Conservation (phyloP, 2,888 invertebrate species). For the Caenorhabditis uteleia region DNA sequence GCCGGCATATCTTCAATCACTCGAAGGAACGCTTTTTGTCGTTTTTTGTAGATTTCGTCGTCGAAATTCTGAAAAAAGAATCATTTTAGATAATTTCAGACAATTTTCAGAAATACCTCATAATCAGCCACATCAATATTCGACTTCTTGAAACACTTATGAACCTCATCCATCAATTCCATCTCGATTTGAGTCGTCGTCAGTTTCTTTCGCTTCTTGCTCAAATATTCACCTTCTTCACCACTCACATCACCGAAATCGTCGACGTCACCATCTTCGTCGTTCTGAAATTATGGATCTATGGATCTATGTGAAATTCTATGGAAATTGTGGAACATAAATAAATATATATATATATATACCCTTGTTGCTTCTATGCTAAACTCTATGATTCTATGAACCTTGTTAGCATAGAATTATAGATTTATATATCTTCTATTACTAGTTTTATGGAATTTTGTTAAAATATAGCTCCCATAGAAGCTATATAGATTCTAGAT, state of each 20-base stretch:
- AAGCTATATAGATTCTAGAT: no score
- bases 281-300: no score
- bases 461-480: no score
- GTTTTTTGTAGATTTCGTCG: background rate
- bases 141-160: background rate
- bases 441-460: no score
- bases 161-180: background rate
- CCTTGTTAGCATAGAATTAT: no score
- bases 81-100: background rate
- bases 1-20: background rate
- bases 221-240: background rate
- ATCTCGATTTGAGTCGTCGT: background rate
- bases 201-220: background rate
- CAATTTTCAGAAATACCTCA: background rate
- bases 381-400: no score
- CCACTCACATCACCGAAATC: background rate
- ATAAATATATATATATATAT: no score
- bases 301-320: no score
- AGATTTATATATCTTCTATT: no score
- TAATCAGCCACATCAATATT: background rate
- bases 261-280: background rate
- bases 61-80: background rate
- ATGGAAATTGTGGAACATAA: no score
- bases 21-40: background rate
- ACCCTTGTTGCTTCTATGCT: no score